Percentiles rank a stretch among this genome's conserved stretches.
Evolutionary conservation across 1,140 invertebrate species (phyloP).

Genomic region (Pogonomyrmex barbatus): DNA sequence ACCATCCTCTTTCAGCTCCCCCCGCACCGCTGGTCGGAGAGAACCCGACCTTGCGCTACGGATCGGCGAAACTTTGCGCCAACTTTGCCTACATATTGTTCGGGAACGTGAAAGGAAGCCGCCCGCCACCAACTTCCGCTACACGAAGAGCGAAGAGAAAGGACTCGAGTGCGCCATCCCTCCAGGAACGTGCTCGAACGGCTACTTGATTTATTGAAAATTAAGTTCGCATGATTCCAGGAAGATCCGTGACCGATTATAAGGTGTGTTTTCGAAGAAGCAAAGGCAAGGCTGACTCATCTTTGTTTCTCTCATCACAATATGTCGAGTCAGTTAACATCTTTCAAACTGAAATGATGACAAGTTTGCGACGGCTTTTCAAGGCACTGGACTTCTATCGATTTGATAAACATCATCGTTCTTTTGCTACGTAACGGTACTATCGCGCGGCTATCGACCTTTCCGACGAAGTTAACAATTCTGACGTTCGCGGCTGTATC

Average conservation of each 20-base stretch:
- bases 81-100: constrained; percentile 79
- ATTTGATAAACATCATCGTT: constrained; percentile 46
- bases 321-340: neutral
- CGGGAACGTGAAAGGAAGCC: constrained; percentile 77
- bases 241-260: constrained; percentile 20
- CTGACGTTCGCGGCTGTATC: constrained; percentile 45
- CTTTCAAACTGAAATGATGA: neutral
- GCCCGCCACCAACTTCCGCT: constrained; percentile 66
- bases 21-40: constrained; percentile 38
- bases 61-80: constrained; percentile 77
- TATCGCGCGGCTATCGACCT: constrained; percentile 39
- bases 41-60: constrained; percentile 69
- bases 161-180: constrained; percentile 33
- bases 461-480: constrained; percentile 37
- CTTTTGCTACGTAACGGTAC: neutral
- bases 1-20: constrained; percentile 69
- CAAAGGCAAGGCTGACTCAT: neutral
- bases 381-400: neutral
- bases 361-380: constrained; percentile 12
- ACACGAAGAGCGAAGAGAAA: constrained; percentile 52
- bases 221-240: constrained; percentile 37
- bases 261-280: neutral
- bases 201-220: constrained; percentile 58
- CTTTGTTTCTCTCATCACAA: neutral
- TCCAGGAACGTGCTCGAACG: constrained; percentile 21